phyloP scores from a whole-genome alignment of 2,113 vertebrate species.

The Dipodomys ordii region DNA sequence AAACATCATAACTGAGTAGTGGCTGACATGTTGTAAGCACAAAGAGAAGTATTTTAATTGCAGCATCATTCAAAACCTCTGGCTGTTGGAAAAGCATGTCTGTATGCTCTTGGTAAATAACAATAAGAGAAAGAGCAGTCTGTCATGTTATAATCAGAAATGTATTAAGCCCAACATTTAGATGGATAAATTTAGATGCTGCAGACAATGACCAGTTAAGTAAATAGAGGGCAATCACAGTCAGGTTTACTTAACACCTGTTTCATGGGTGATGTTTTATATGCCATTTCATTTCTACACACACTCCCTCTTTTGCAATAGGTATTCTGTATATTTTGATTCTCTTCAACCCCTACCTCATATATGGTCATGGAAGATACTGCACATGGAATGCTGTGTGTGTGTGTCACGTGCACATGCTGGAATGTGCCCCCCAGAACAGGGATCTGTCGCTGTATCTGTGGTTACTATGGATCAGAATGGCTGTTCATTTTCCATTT shows the following conservation, averaged over 20 bases:
- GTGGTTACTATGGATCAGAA: neutral
- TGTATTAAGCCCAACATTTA: neutral
- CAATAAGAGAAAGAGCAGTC: neutral
- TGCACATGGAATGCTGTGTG: neutral
- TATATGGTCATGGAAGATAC: neutral
- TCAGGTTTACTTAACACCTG: neutral
- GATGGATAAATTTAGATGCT: neutral
- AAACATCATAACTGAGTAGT: neutral
- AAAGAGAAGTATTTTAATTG: constrained; percentile 28
- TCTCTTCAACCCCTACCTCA: too few species aligned
- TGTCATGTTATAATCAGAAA: neutral
- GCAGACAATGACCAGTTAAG: neutral
- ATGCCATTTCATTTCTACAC: neutral
- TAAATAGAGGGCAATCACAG: neutral
- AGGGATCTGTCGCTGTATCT: too few species aligned
- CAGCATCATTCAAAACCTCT: neutral
- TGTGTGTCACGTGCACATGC: neutral
- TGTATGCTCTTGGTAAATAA: neutral
- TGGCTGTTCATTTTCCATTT: neutral
- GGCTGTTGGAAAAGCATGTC: neutral
- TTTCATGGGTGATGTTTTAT: neutral
- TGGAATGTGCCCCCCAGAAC: too few species aligned
- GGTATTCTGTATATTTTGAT: neutral
- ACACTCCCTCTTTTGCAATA: neutral
- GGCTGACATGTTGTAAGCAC: neutral